A percentile compares a stretch with the other conserved stretches of the same genome.
Conservation (phyloP, 2,797 vertebrate genomes). For the Aeoliscus strigatus region DNA sequence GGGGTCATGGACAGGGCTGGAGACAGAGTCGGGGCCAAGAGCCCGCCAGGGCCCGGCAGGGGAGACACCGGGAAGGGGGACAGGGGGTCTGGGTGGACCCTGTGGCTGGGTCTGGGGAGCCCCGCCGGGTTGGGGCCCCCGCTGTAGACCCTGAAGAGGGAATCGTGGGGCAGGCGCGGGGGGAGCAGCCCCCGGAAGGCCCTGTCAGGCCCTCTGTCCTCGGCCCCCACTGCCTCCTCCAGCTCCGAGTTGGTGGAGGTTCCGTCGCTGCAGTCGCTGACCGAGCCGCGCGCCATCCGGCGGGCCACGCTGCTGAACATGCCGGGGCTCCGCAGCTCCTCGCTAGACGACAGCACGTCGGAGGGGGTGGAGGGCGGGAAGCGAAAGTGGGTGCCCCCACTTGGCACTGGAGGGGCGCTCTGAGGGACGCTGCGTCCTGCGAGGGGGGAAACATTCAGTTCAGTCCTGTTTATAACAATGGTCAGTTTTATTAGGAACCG, state of each 20-base stretch:
- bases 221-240: conserved; percentile 76
- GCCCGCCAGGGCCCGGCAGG: conserved; percentile 71
- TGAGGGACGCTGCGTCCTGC: conserved; percentile 85
- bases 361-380: conserved; percentile 88
- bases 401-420: conserved; percentile 86
- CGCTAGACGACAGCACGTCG: conserved; percentile 83
- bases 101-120: conserved; percentile 56
- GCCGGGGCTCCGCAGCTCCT: conserved; percentile 78
- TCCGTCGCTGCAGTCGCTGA: conserved; percentile 91
- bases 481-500: too few relatives aligned
- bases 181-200: conserved; percentile 69
- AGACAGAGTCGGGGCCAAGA: conserved; percentile 81
- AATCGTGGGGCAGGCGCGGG: conserved; percentile 80
- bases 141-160: conserved; percentile 83
- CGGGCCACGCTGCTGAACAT: conserved; percentile 82
- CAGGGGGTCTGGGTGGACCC: conserved; percentile 73
- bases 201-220: conserved; percentile 64
- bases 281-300: conserved; percentile 84
- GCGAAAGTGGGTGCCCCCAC: conserved; percentile 82
- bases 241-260: conserved; percentile 87
- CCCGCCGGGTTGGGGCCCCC: conserved; percentile 61
- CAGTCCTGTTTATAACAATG: too few relatives aligned
- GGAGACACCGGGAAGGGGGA: conserved; percentile 82
- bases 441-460: too few relatives aligned
- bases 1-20: conserved; percentile 88